These are phyloP conservation scores for Heliopora coerulea DNA, from an alignment of 92 coral and sea anemone species.

Conservation along the genomic window DNA sequence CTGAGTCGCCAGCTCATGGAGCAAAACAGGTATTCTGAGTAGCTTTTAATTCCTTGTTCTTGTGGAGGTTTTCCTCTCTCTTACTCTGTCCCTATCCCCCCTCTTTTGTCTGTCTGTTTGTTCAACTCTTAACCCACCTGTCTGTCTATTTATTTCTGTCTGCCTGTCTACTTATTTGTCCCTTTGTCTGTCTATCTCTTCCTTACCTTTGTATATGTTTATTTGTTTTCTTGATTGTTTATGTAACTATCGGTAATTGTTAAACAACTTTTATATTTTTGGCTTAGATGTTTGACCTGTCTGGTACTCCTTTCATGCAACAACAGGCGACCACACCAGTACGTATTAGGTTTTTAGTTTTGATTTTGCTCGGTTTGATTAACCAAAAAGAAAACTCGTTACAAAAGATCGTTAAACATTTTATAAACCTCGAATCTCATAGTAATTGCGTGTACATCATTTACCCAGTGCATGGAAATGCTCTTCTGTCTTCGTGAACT, in stretches of 20 bases:
- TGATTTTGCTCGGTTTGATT: no score
- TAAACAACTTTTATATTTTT: background rate
- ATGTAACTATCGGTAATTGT: no score
- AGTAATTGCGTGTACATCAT: no score
- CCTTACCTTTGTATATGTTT: background rate
- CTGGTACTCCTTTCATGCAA: conserved; percentile 8
- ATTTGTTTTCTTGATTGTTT: background rate
- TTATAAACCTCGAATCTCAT: no score
- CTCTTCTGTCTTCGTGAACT: no score
- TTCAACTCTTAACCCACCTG: no score
- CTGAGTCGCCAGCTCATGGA: conserved; percentile 35
- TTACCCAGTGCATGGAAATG: no score
- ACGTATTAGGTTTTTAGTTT: no score
- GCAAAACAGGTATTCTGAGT: conserved; percentile 41
- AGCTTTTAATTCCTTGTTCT: background rate
- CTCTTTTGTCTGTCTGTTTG: background rate
- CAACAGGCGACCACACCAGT: conserved; percentile 21
- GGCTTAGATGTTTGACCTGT: conserved; percentile 4
- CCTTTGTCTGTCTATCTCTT: background rate
- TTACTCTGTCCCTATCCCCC: background rate
- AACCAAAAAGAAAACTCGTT: no score
- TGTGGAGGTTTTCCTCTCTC: conserved; percentile 3
- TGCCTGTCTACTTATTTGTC: background rate
- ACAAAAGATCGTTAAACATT: no score
- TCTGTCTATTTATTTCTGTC: conserved; percentile 26